Evolutionary conservation across 2,888 invertebrate genomes (phyloP), one percentile per base, ranked within the genome.

Genomic region (Schizaphis graminum): DNA sequence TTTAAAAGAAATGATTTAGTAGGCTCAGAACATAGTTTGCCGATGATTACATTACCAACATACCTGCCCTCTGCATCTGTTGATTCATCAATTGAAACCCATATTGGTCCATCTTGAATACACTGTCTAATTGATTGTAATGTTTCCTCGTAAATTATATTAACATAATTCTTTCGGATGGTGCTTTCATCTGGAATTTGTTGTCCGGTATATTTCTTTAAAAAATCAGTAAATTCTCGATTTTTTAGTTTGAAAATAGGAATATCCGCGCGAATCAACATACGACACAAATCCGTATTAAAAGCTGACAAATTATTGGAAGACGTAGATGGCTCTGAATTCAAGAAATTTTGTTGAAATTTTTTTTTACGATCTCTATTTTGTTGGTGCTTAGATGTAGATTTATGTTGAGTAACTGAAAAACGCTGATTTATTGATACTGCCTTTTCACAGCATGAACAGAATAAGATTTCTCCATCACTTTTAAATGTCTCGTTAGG

Each of bases 161-260:
- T 88, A 47, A 47, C 47, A 47, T 47, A 47, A 47, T 7, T 47
- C 89, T 94, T 94, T n/a, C 94, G 84, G 56, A 94, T 84, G 10
- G 92, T 94, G 24, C 85, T 92, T 85, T 90, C 89, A 47, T 92
- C 89, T 41, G 92, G 94, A 26, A 94, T 41, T 77, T 77, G 28
- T 61, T 88, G 56, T 77, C 91, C 86, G 26, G 44, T 44, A 56
- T 88, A 92, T 77, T 89, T 89, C 86, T 94, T 67, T n/a, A 94
- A 89, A 84, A 94, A 67, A n/a, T 91, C 49, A 10, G 89, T 77
- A 5, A 92, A 88, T n/a, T 26, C 41, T 28, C 67, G 85, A 92
- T 94, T 86, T 47, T 94, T 77, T 41, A 94, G 56, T 88, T 94
- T 94, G 13, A 87, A 88, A 44, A 94, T 49, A 28, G 89, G 90